These are phyloP conservation scores for Anthoscopus minutus DNA, from an alignment of 2,113 vertebrate genomes.

Conservation along the genomic window DNA sequence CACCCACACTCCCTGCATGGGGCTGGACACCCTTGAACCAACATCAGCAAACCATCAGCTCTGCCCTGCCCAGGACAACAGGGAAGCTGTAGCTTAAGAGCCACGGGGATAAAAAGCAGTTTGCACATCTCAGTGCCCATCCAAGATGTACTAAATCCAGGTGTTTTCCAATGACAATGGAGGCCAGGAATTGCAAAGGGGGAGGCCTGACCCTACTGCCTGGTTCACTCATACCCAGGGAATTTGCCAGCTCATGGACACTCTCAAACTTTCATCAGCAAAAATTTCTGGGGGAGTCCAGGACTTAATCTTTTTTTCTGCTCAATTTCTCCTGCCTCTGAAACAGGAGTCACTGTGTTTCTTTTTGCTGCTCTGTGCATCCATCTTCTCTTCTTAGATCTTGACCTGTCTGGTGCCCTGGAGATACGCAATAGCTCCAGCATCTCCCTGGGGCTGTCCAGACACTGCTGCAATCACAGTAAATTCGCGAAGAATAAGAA, in stretches of 20 bases:
- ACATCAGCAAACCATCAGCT: background rate
- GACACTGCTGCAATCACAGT: background rate
- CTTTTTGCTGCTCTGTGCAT: background rate
- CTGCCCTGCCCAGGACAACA: background rate
- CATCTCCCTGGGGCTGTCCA: background rate
- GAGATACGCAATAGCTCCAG: background rate
- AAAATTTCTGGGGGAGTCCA: background rate
- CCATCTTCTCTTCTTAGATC: constrained; percentile 43
- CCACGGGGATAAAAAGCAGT: background rate
- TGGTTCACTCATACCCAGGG: background rate
- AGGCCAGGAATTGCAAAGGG: background rate
- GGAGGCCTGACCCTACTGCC: background rate
- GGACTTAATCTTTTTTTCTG: constrained; percentile 23
- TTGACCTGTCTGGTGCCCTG: constrained; percentile 3
- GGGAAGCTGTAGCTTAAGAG: background rate
- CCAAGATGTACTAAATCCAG: background rate
- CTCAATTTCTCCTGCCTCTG: constrained; percentile 26
- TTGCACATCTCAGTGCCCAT: background rate
- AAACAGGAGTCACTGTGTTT: background rate
- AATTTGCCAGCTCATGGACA: background rate
- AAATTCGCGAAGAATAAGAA: background rate
- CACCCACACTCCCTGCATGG: background rate
- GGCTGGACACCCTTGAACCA: background rate
- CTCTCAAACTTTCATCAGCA: background rate
- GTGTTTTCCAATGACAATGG: background rate